Base-by-base conservation (phyloP, 1,140 invertebrate species). In the Pseudomyrmex dendroicus region DNA sequence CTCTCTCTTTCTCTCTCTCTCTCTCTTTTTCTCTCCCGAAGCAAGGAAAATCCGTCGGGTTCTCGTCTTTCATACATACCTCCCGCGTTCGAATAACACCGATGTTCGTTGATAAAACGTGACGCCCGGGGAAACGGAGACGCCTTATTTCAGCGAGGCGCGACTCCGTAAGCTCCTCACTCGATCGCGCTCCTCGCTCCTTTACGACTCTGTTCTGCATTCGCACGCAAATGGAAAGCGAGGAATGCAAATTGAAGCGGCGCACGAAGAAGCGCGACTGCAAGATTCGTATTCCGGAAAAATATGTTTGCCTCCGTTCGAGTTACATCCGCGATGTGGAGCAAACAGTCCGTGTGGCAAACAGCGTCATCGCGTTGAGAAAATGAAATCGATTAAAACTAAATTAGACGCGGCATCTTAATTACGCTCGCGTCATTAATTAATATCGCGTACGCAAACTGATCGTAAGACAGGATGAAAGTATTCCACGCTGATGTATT, bases 31-130 rank as follows among this genome's bases (percentile, higher is more conserved):
- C 35, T 35, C 35, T 35, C 0, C 35, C 44, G 35, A 57, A 10
- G 20, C 44, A 46, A 15, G 76, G 76, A 50, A 80, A 80, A 80
- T 54, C 72, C 12, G 22, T 20, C 48, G 35, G 66, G 52, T 70
- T 78, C 76, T 48, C 74, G 50, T 67, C 74, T 46, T 52, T 68
- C 76, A 17, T 59, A 35, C 54, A 20, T 35, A 35, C 70, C 64
- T 35, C 15, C 25, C 61, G 12, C 13, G 25, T 46, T 35, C 3
- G 35, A 46, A 46, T 52, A 8, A 7, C 73, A 13, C 35, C 74
- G 74, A 57, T 54, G 64, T 70, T 22, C 72, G 54, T 57, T 70
- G 76, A 72, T 80, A 80, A 72, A 80, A 80, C 76, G 66, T 56
- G 52, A 80, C 57, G 66, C 66, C 66, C n/a, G 66, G 17, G 66